phyloP scores from a whole-genome alignment of 2,797 vertebrate species.

The Columba guinea region DNA sequence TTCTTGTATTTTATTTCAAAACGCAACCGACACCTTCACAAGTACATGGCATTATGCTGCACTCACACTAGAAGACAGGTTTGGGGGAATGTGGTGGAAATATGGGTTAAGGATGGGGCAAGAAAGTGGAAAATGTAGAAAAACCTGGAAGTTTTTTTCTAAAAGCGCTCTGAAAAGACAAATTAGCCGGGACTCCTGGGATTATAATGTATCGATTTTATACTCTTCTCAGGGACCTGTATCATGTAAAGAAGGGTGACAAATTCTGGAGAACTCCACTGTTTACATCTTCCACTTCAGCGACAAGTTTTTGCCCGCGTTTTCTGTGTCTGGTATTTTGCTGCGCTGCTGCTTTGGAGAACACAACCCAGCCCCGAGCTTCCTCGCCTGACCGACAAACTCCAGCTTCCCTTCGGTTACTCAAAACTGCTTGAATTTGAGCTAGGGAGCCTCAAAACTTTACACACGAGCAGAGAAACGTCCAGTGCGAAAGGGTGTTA shows the following conservation, averaged over 20 bases:
- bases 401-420: background rate
- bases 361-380: background rate
- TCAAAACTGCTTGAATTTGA: background rate
- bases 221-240: background rate
- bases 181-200: background rate
- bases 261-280: background rate
- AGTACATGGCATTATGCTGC: background rate
- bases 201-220: background rate
- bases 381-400: background rate
- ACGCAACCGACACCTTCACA: background rate
- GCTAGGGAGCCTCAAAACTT: background rate
- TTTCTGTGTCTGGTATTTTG: background rate
- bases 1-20: background rate
- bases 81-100: background rate
- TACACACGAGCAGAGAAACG: background rate
- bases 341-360: background rate
- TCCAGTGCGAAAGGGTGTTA: rapidly evolving
- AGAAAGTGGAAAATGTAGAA: background rate
- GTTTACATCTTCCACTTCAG: background rate
- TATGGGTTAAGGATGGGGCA: background rate
- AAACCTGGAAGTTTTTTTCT: background rate
- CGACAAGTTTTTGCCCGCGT: background rate
- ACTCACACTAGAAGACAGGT: background rate
- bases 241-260: background rate
- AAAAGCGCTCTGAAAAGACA: background rate